phyloP scores from a whole-genome alignment of 2,113 vertebrate species.

The Aegithalos caudatus region DNA sequence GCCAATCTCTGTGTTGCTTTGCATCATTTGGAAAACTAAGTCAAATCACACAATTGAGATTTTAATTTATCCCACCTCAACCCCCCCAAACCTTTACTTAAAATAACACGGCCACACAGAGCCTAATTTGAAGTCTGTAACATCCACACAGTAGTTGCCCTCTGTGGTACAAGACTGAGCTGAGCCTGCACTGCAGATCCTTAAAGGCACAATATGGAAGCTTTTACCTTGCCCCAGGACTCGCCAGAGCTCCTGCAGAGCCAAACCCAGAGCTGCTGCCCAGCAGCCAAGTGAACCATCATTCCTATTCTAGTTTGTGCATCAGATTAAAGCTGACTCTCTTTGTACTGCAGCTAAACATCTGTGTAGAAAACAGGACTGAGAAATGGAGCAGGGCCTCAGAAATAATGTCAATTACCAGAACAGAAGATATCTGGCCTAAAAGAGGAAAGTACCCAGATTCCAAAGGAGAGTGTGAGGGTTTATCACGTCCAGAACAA shows the following conservation, averaged over 20 bases:
- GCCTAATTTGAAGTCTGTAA: too few relatives aligned
- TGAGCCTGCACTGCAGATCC: neutral
- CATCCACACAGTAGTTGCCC: neutral
- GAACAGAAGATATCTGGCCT: neutral
- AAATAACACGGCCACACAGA: neutral
- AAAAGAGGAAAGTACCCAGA: constrained; percentile 5
- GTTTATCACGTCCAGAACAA: neutral
- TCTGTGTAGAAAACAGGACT: accelerated
- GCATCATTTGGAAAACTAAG: neutral
- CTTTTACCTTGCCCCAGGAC: neutral
- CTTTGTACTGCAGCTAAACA: neutral
- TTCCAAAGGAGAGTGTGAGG: neutral
- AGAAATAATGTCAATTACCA: neutral
- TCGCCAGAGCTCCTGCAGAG: neutral
- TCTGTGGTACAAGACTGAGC: neutral
- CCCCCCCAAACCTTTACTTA: neutral
- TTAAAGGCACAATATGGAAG: neutral
- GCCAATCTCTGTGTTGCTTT: neutral
- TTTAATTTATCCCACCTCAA: neutral
- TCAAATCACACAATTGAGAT: neutral
- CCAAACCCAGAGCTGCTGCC: neutral
- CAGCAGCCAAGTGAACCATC: neutral
- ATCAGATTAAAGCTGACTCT: neutral
- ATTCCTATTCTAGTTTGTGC: neutral
- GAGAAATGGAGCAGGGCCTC: neutral